phyloP scores from a whole-genome alignment of 2,113 vertebrate genomes.

The Parotia lawesii region DNA sequence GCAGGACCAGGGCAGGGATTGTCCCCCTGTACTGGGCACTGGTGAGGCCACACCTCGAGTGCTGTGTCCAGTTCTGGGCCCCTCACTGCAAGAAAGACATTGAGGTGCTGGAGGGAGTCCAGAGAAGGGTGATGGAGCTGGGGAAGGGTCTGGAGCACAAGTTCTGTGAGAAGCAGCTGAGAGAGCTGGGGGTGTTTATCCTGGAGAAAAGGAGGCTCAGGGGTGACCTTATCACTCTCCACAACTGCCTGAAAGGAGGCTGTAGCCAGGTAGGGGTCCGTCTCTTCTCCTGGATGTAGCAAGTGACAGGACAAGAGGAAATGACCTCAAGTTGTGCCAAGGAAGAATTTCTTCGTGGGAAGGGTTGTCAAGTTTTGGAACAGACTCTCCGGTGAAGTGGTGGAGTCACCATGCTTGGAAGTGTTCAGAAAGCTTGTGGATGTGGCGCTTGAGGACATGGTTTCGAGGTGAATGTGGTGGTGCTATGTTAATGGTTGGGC shows the following conservation, averaged over 20 bases:
- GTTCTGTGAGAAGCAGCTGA: neutral
- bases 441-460: fast-evolving
- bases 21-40: neutral
- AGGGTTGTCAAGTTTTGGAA: neutral
- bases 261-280: fast-evolving
- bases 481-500: neutral
- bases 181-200: neutral
- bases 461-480: neutral
- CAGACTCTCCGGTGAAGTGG: neutral
- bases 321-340: neutral
- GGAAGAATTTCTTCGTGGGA: neutral
- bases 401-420: neutral
- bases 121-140: neutral
- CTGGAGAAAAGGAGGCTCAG: neutral
- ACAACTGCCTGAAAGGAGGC: fast-evolving
- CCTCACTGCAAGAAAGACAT: neutral
- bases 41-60: neutral
- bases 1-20: neutral
- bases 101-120: neutral
- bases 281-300: neutral
- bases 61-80: neutral
- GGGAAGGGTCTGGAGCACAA: neutral
- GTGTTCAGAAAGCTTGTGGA: neutral
- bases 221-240: fast-evolving
- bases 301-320: neutral